Percentiles rank a stretch among this genome's conserved stretches.
Conservation (phyloP, 2,888 invertebrate genomes). For the Xestia xanthographa region DNA sequence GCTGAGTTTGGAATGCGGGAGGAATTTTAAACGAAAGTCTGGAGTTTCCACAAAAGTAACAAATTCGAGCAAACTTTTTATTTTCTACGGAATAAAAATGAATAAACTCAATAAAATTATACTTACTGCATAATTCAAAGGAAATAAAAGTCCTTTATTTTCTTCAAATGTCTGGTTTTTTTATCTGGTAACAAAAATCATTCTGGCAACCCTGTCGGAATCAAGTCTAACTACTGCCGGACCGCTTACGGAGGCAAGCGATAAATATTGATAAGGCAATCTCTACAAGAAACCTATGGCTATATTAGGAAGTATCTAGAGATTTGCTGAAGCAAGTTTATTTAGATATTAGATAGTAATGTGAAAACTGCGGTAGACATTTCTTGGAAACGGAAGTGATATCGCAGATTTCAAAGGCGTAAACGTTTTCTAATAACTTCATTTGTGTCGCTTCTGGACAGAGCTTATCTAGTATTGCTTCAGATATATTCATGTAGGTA, state of each 20-base stretch:
- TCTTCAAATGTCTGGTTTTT: not conserved
- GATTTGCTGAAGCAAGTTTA: constrained; percentile 43
- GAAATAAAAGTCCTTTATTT: not conserved
- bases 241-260: constrained; percentile 45
- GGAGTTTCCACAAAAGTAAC: not conserved
- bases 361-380: constrained; percentile 45
- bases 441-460: constrained; percentile 11
- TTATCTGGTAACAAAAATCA: too few species aligned
- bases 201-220: constrained; percentile 26
- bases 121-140: not conserved
- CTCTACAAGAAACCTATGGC: constrained; percentile 50
- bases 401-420: constrained; percentile 6
- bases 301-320: constrained; percentile 53
- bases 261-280: constrained; percentile 66
- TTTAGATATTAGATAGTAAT: constrained; percentile 57
- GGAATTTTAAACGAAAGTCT: not conserved
- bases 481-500: not conserved
- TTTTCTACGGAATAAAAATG: not conserved
- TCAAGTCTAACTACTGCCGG: constrained; percentile 51
- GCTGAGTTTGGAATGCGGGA: too few species aligned
- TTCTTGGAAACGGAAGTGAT: constrained; percentile 52
- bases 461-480: not conserved
- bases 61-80: not conserved
- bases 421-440: constrained; percentile 35
- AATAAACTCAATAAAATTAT: not conserved